Conservation (phyloP, 2,113 vertebrate genomes). For the Solenodon paradoxus region DNA sequence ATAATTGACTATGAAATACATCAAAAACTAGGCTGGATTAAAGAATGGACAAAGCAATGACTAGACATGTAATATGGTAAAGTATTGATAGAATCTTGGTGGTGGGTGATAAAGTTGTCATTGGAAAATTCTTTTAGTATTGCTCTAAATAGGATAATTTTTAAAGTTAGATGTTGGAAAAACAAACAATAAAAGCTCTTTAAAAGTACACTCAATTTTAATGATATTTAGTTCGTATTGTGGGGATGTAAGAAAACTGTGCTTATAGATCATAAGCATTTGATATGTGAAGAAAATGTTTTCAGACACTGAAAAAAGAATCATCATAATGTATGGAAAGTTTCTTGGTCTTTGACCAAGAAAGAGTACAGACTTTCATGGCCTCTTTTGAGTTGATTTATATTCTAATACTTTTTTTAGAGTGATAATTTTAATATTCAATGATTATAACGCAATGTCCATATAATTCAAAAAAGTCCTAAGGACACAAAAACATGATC, state of each 20-base stretch:
- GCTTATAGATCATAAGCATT: background rate
- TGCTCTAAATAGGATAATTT: background rate
- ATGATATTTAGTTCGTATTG: conserved; percentile 42
- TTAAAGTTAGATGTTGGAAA: conserved; percentile 15
- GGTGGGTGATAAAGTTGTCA: background rate
- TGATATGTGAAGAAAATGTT: background rate
- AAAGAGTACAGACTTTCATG: background rate
- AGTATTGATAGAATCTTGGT: conserved; percentile 21
- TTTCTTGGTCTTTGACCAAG: background rate
- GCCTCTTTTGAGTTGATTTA: conserved; percentile 39
- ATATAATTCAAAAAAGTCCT: background rate
- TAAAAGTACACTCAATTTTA: background rate
- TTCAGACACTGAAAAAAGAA: conserved; percentile 1
- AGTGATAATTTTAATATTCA: background rate
- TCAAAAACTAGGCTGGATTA: conserved; percentile 5
- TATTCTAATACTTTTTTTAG: background rate
- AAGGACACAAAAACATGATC: conserved; percentile 33
- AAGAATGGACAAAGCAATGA: background rate
- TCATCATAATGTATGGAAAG: background rate
- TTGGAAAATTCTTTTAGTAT: conserved; percentile 32
- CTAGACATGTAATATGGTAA: background rate
- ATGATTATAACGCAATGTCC: conserved; percentile 14
- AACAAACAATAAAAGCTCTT: background rate
- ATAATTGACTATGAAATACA: conserved; percentile 4
- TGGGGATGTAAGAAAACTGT: background rate